These are phyloP conservation scores for Argynnis bischoffii DNA, from an alignment of 2,888 invertebrate species.

Conservation along the genomic window DNA sequence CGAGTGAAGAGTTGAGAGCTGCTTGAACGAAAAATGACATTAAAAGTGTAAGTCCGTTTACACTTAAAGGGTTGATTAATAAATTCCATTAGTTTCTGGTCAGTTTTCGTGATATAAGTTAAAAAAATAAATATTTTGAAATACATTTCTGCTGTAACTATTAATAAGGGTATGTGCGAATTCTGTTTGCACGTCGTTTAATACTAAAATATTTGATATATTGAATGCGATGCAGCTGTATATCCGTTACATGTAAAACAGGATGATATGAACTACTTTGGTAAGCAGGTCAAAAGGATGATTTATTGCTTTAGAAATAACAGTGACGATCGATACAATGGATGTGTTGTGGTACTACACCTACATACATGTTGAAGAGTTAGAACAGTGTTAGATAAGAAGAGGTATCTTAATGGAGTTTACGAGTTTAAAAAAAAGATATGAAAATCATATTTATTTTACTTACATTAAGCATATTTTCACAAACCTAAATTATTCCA, in stretches of 20 bases:
- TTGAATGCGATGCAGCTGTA: conserved; percentile 9
- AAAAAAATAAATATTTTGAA: too few relatives aligned
- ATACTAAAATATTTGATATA: background rate
- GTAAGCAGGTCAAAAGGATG: conserved; percentile 23
- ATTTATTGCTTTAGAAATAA: conserved; percentile 7
- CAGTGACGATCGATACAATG: conserved; percentile 1
- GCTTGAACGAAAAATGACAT: conserved; percentile 59
- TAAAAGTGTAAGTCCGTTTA: conserved; percentile 50
- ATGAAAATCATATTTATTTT: too few relatives aligned
- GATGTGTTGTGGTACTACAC: background rate
- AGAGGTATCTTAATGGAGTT: too few relatives aligned
- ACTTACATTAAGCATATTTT: too few relatives aligned
- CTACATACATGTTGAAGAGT: background rate
- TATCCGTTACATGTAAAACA: conserved; percentile 14
- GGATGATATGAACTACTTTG: conserved; percentile 20
- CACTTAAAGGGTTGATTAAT: conserved; percentile 27
- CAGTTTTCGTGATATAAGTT: background rate
- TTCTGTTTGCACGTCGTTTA: too few relatives aligned
- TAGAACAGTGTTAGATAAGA: background rate
- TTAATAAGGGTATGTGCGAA: too few relatives aligned
- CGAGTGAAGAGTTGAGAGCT: conserved; percentile 63
- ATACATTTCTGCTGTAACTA: too few relatives aligned
- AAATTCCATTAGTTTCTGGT: conserved; percentile 14
- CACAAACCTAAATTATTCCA: too few relatives aligned
- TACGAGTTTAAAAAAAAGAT: too few relatives aligned